phyloP scores from a whole-genome alignment of 2,888 invertebrate species.

The Lasioglossum figueresi region DNA sequence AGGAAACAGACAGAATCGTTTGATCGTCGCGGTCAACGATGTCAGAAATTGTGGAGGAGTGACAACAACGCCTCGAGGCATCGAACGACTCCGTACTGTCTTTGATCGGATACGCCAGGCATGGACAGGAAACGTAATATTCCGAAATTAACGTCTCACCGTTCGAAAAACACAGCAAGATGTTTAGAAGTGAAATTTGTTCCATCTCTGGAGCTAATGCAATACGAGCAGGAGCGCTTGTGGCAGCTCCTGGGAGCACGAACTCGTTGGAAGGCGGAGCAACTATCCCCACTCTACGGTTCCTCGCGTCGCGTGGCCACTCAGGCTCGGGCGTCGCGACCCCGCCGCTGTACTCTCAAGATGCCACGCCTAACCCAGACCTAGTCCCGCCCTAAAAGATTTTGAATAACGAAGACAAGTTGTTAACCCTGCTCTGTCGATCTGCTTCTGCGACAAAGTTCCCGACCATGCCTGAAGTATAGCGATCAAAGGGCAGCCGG shows the following conservation, averaged over 20 bases:
- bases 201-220: background rate
- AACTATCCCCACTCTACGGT: background rate
- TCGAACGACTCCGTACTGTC: background rate
- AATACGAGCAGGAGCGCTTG: background rate
- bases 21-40: background rate
- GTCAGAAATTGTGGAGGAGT: background rate
- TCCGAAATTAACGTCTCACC: background rate
- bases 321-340: background rate
- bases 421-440: background rate
- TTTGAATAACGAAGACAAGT: background rate
- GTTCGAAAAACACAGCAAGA: background rate
- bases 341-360: background rate
- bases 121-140: background rate
- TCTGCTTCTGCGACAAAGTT: background rate
- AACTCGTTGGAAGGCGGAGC: background rate
- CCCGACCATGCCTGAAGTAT: background rate
- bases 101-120: background rate
- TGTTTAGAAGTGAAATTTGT: background rate
- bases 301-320: background rate
- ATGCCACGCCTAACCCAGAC: background rate
- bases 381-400: background rate
- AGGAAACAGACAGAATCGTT: background rate
- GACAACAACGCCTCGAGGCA: background rate
- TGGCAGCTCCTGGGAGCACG: background rate
- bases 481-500: background rate